Evolutionary conservation across 2,888 invertebrate genomes (phyloP).

Genomic region (Ectemnius cavifrons): DNA sequence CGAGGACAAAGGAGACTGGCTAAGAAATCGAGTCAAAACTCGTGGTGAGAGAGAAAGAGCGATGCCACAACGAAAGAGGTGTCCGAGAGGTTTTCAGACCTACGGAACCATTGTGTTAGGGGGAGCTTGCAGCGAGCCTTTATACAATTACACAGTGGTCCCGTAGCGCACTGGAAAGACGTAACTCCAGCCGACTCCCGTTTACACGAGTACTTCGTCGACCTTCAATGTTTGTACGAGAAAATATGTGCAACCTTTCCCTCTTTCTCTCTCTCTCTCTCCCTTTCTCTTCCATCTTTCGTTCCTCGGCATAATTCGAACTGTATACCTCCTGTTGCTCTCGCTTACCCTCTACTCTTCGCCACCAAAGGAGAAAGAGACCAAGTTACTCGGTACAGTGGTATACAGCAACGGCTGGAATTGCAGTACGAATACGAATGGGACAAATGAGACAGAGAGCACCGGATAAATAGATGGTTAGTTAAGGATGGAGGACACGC

Average conservation of each 20-base stretch:
- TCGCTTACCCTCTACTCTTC: no score
- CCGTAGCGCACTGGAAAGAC: conserved; percentile 38
- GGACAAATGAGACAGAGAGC: neutral
- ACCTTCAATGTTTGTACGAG: conserved; percentile 18
- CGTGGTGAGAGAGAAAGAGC: neutral
- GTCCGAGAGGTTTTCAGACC: conserved; percentile 1
- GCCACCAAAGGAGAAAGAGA: no score
- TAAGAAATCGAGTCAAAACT: conserved; percentile 9
- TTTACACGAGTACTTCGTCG: conserved; percentile 21
- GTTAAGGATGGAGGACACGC: neutral
- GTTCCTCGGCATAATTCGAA: no score
- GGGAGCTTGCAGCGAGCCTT: conserved; percentile 46
- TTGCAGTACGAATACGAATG: no score
- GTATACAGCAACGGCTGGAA: no score
- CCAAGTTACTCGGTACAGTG: no score
- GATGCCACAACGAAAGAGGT: neutral
- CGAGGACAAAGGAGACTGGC: neutral
- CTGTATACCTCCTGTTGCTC: no score
- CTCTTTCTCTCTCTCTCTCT: no score
- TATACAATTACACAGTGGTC: conserved; percentile 54
- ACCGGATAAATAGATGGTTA: neutral
- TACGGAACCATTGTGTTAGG: conserved; percentile 48
- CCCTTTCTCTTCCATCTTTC: no score
- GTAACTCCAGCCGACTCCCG: conserved; percentile 34
- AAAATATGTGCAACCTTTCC: neutral